Percentiles rank a stretch among this genome's conserved stretches.
These are phyloP conservation scores for honey bee (Apis mellifera) DNA, from an alignment of 1,140 invertebrate species.

Conservation along the genomic window DNA sequence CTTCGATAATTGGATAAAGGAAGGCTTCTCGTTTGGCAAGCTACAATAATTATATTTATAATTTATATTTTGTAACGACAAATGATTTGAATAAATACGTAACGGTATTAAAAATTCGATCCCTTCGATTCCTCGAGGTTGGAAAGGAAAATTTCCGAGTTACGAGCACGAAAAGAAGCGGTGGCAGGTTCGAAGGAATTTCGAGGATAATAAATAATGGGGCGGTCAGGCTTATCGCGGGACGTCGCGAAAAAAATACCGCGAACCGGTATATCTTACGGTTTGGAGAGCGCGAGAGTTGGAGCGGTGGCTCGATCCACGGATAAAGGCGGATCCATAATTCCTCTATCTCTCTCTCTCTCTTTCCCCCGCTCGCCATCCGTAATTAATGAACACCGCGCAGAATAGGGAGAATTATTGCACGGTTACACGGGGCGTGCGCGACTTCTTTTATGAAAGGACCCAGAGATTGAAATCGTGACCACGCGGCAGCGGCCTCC, in stretches of 20 bases:
- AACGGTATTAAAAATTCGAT: too few relatives aligned
- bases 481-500: slow-evolving; percentile 56
- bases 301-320: slow-evolving; percentile 66
- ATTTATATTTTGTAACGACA: too few relatives aligned
- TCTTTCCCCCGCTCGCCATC: slow-evolving; percentile 63
- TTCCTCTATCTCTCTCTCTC: slow-evolving; percentile 52
- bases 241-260: slow-evolving; percentile 34
- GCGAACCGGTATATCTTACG: slow-evolving; percentile 49
- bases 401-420: slow-evolving; percentile 77
- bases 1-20: too few relatives aligned
- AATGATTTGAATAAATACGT: too few relatives aligned
- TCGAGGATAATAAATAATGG: slow-evolving; percentile 61
- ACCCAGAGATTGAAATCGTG: slow-evolving; percentile 67
- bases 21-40: too few relatives aligned
- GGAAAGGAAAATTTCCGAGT: too few relatives aligned
- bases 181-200: slow-evolving; percentile 6
- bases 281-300: slow-evolving; percentile 46
- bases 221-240: slow-evolving; percentile 52
- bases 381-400: slow-evolving; percentile 76
- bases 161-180: too few relatives aligned
- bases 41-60: too few relatives aligned
- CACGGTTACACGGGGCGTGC: slow-evolving; percentile 71
- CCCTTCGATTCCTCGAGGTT: too few relatives aligned
- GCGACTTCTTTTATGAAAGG: slow-evolving; percentile 69
- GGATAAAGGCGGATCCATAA: slow-evolving; percentile 76